Conservation (phyloP, 2,113 vertebrate species). For the Trichechus manatus region DNA sequence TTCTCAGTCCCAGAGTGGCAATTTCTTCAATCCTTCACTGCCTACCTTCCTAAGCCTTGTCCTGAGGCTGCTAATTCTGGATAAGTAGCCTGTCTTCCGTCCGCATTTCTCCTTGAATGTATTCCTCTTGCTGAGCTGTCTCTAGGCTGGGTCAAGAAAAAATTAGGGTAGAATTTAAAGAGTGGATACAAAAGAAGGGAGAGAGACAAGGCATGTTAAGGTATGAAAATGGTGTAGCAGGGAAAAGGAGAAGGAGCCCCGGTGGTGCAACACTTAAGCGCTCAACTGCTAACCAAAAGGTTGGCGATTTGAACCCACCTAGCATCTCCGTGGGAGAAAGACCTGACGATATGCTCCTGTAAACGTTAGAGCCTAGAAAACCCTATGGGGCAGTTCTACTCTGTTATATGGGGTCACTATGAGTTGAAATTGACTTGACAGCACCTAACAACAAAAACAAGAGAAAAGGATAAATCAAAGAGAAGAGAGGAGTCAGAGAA, state of each 20-base stretch:
- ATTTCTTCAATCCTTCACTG: not conserved
- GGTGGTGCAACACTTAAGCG: not conserved
- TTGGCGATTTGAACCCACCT: not conserved
- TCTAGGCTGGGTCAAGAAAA: conserved; percentile 37
- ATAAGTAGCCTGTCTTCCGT: not conserved
- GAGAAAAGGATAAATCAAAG: not conserved
- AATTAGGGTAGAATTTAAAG: conserved; percentile 3
- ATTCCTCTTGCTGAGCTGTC: not conserved
- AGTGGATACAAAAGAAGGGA: not conserved
- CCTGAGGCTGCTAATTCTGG: not conserved
- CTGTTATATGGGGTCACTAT: not conserved
- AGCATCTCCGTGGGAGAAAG: not conserved
- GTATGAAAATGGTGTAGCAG: not conserved
- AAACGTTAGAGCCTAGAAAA: not conserved
- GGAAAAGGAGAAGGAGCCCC: not conserved
- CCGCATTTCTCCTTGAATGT: conserved; percentile 11
- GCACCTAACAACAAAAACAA: not conserved
- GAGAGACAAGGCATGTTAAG: not conserved
- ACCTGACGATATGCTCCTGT: not conserved
- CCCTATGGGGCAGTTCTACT: not conserved
- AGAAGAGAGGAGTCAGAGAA: conserved; percentile 8
- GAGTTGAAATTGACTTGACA: not conserved
- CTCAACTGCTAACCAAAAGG: not conserved
- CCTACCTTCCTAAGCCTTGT: not conserved
- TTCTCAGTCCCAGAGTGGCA: not conserved